A percentile compares a stretch with the other conserved stretches of the same genome.
phyloP scores from a whole-genome alignment of 1,140 invertebrate genomes.

The Polyergus mexicanus region DNA sequence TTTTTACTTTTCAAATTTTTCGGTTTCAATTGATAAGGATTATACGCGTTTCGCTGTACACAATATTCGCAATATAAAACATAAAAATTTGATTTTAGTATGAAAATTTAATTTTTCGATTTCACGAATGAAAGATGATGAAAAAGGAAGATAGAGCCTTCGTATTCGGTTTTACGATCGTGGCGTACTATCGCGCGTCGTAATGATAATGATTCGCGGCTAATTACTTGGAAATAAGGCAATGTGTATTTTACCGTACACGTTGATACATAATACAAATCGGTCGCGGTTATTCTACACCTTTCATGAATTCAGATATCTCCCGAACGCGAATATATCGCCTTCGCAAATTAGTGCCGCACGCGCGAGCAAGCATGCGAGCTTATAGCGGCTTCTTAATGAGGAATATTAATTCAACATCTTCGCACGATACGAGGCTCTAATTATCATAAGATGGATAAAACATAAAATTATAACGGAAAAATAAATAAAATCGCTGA shows the following conservation, averaged over 20 bases:
- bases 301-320: conserved; percentile 37
- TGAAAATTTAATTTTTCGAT: background rate
- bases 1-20: background rate
- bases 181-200: conserved; percentile 22
- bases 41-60: background rate
- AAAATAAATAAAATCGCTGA: conserved; percentile 16
- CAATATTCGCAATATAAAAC: background rate
- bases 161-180: conserved; percentile 12
- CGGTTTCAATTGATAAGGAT: background rate
- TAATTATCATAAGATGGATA: conserved; percentile 59
- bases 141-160: conserved; percentile 30
- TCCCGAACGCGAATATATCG: conserved; percentile 21
- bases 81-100: background rate
- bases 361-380: conserved; percentile 29
- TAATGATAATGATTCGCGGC: conserved; percentile 44
- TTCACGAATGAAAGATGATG: background rate
- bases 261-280: conserved; percentile 46
- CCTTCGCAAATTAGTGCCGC: conserved; percentile 52
- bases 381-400: conserved; percentile 12
- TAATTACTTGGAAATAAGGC: conserved; percentile 53
- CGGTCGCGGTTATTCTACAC: conserved; percentile 35
- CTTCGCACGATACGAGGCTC: background rate
- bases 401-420: conserved; percentile 59
- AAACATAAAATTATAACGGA: conserved; percentile 21
- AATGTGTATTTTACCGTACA: conserved; percentile 48